Evolutionary conservation across 1,140 invertebrate species (phyloP).

Genomic region (silkworm (Bombyx mori)): DNA sequence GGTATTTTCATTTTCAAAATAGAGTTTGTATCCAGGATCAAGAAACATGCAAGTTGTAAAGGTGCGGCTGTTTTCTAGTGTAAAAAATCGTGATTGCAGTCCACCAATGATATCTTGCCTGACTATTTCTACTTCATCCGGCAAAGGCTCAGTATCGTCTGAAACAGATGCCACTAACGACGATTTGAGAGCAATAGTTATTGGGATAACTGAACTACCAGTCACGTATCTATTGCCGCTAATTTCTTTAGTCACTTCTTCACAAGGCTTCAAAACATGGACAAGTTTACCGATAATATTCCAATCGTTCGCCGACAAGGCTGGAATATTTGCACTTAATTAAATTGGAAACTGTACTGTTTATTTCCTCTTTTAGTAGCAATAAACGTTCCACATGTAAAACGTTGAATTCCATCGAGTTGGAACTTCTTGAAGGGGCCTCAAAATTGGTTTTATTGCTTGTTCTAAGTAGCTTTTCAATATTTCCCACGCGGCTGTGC

Average conservation of each 20-base stretch:
- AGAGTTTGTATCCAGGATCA: conserved; percentile 9
- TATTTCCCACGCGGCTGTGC: too few species aligned
- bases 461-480: too few species aligned
- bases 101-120: conserved; percentile 4
- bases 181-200: conserved; percentile 6
- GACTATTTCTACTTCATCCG: conserved; percentile 6
- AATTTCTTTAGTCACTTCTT: conserved; percentile 8
- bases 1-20: conserved; percentile 1
- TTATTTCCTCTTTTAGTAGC: too few species aligned
- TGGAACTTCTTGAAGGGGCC: too few species aligned
- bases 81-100: conserved; percentile 6
- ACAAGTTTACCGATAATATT: background rate
- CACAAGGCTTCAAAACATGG: conserved; percentile 4
- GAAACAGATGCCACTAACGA: conserved; percentile 5
- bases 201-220: conserved; percentile 5
- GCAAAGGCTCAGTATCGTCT: conserved; percentile 2
- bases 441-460: too few species aligned
- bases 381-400: too few species aligned
- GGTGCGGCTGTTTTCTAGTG: conserved; percentile 7
- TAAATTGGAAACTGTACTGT: too few species aligned
- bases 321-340: background rate
- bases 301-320: conserved; percentile 5
- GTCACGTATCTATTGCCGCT: conserved; percentile 10
- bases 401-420: too few species aligned
- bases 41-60: conserved; percentile 7